These are phyloP conservation scores for Mythimna lalbum DNA, from an alignment of 2,888 invertebrate species.

Conservation along the genomic window DNA sequence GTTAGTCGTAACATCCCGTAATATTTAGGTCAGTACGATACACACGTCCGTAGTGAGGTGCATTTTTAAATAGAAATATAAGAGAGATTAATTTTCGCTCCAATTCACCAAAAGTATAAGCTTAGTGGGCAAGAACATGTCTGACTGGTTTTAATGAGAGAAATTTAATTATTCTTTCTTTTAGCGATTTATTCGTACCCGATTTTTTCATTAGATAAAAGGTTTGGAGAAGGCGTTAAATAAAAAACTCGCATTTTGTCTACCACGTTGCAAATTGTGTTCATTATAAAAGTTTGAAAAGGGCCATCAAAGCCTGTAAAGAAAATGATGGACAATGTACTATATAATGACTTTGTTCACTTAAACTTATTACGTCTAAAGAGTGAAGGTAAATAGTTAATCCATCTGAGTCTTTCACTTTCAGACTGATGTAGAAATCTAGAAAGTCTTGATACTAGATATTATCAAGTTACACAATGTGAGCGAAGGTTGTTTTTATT, in stretches of 20 bases:
- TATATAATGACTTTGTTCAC: constrained; percentile 49
- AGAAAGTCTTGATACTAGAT: constrained; percentile 48
- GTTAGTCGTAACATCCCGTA: constrained; percentile 68
- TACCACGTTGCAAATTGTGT: background rate
- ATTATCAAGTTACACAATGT: constrained; percentile 43
- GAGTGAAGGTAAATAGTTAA: constrained; percentile 39
- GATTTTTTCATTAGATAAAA: constrained; percentile 34
- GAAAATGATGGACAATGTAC: constrained; percentile 35
- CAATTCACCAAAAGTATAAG: constrained; percentile 67
- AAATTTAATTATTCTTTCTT: constrained; percentile 62
- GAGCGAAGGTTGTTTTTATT: constrained; percentile 28
- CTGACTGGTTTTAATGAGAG: constrained; percentile 63
- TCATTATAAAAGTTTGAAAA: constrained; percentile 37
- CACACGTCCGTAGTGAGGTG: constrained; percentile 71
- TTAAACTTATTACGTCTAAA: constrained; percentile 44
- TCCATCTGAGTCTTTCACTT: constrained; percentile 49
- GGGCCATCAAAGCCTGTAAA: constrained; percentile 15
- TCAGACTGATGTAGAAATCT: constrained; percentile 38
- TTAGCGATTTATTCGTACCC: constrained; percentile 11
- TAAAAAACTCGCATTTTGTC: constrained; percentile 5
- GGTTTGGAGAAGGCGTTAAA: background rate
- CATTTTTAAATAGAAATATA: constrained; percentile 79
- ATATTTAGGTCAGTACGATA: constrained; percentile 78
- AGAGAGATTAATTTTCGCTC: constrained; percentile 75
- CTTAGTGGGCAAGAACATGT: constrained; percentile 61